Conservation (phyloP, 1,140 invertebrate species). For the Spodoptera frugiperda region DNA sequence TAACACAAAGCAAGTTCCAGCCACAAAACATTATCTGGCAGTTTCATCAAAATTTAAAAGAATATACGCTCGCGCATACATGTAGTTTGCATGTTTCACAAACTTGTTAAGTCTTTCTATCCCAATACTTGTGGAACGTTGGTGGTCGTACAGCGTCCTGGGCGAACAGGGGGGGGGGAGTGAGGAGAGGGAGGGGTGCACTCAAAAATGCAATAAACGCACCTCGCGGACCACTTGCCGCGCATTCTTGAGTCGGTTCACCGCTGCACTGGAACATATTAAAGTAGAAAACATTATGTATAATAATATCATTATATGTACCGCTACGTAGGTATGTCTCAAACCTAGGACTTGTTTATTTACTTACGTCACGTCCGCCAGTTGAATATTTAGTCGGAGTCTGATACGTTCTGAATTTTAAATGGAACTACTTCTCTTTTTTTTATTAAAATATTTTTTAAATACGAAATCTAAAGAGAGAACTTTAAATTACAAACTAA, state of each 20-base stretch:
- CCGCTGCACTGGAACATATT: constrained; percentile 40
- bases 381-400: background rate
- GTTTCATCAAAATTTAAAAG: no score
- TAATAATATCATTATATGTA: background rate
- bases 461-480: no score
- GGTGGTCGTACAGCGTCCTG: constrained; percentile 1
- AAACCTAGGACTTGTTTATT: background rate
- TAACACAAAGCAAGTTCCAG: no score
- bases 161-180: background rate
- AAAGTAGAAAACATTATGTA: constrained; percentile 42
- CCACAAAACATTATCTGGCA: no score
- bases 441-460: no score
- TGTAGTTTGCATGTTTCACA: no score
- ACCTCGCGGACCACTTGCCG: constrained; percentile 50
- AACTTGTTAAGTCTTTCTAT: background rate
- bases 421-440: no score
- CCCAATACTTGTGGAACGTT: background rate
- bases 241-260: constrained; percentile 40
- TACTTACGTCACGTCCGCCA: background rate
- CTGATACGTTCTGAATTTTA: background rate
- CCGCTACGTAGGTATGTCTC: background rate
- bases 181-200: constrained; percentile 10
- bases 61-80: no score
- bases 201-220: constrained; percentile 62
- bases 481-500: no score